Conservation (phyloP, 1,140 invertebrate genomes). For the Caerostris darwini region DNA sequence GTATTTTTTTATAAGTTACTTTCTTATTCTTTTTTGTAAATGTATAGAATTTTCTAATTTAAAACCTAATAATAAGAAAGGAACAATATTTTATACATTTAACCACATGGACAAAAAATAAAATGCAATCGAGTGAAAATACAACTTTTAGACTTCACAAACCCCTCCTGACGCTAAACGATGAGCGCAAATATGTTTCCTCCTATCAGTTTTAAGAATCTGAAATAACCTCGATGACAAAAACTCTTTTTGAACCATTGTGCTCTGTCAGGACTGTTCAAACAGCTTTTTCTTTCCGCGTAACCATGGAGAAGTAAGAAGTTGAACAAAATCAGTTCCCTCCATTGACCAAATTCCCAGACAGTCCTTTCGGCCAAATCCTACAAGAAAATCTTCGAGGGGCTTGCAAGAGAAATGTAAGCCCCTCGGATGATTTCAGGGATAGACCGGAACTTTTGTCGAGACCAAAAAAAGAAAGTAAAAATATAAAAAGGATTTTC, state of each 20-base stretch:
- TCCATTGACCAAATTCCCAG: neutral
- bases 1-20: too few species aligned
- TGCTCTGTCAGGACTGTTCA: neutral
- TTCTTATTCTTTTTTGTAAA: too few species aligned
- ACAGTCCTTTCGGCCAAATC: neutral
- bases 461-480: neutral
- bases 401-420: neutral
- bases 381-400: neutral
- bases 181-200: too few species aligned
- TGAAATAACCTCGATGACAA: too few species aligned
- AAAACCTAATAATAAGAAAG: too few species aligned
- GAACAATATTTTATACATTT: too few species aligned
- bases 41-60: too few species aligned
- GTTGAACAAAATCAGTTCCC: neutral
- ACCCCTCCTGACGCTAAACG: too few species aligned
- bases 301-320: neutral
- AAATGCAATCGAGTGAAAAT: too few species aligned
- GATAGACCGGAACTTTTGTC: neutral
- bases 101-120: too few species aligned
- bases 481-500: neutral
- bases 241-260: neutral
- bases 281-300: neutral
- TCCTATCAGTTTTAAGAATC: too few species aligned
- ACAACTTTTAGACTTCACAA: too few species aligned
- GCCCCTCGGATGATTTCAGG: neutral